Evolutionary conservation across 2,888 invertebrate genomes (phyloP).

Genomic region (Xestobium rufovillosum): DNA sequence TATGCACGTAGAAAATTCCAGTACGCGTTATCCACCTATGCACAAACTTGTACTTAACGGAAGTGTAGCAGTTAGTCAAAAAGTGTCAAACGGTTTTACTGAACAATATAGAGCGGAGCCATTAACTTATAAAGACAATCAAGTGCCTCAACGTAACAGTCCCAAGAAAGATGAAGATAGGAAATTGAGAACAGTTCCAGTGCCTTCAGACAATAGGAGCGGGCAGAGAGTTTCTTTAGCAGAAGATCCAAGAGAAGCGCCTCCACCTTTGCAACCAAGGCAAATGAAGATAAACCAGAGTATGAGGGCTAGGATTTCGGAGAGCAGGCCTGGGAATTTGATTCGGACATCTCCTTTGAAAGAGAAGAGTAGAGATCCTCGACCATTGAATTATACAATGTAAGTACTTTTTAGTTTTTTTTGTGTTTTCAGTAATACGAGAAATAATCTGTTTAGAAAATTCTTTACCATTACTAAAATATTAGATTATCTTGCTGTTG

Average conservation of each 20-base stretch:
- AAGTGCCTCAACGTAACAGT: constrained; percentile 6
- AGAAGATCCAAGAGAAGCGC: constrained; percentile 31
- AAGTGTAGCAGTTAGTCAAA: constrained; percentile 42
- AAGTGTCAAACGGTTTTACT: constrained; percentile 32
- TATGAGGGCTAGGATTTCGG: constrained; percentile 38
- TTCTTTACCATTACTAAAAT: too few relatives aligned
- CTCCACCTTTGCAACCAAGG: constrained; percentile 40
- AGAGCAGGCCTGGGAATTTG: constrained; percentile 23
- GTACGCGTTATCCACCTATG: constrained; percentile 42
- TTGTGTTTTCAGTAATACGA: constrained; percentile 4
- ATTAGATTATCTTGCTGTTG: too few relatives aligned
- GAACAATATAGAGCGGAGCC: constrained; percentile 40
- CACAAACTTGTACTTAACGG: constrained; percentile 46
- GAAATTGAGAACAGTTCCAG: not conserved
- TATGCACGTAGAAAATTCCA: constrained; percentile 42
- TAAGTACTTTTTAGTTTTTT: constrained; percentile 30
- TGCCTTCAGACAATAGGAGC: constrained; percentile 2
- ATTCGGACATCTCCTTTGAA: constrained; percentile 31
- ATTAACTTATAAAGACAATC: constrained; percentile 27
- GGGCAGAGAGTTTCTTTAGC: constrained; percentile 37
- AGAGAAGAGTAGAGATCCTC: constrained; percentile 26
- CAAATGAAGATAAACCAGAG: constrained; percentile 41
- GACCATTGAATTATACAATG: constrained; percentile 32
- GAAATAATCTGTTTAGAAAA: too few relatives aligned
- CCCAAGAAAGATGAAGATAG: constrained; percentile 5